These are phyloP conservation scores for Menura novaehollandiae DNA, from an alignment of 2,113 vertebrate species.

Conservation along the genomic window DNA sequence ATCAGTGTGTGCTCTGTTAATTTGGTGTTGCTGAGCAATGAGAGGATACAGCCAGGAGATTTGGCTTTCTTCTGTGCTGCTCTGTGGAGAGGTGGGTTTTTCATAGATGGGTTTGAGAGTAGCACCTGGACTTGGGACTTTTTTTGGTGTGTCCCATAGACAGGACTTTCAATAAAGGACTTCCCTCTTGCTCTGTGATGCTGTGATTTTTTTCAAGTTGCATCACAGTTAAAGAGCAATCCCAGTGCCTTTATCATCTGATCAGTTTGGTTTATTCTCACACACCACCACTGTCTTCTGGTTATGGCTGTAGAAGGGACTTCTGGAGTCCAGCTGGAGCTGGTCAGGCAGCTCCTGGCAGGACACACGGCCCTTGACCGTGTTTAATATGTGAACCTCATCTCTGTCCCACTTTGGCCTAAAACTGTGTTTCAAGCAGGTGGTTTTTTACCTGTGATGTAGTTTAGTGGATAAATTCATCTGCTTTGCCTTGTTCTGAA, in stretches of 20 bases:
- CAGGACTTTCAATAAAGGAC: background rate
- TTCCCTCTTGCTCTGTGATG: background rate
- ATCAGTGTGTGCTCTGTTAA: background rate
- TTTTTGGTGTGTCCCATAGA: background rate
- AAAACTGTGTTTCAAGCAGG: background rate
- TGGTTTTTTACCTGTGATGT: background rate
- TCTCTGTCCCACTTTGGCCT: background rate
- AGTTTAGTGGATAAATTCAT: background rate
- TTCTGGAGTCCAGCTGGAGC: background rate
- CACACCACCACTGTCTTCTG: background rate
- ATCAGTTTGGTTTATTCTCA: background rate
- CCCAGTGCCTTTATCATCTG: background rate
- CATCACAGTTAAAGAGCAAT: background rate
- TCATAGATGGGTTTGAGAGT: background rate
- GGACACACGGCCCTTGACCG: fast-evolving
- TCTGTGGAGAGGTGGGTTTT: background rate
- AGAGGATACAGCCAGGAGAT: background rate
- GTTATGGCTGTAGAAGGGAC: background rate
- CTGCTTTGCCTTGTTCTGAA: background rate
- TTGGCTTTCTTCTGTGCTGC: background rate
- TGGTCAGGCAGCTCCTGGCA: background rate
- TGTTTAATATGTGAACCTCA: background rate
- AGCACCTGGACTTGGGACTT: background rate
- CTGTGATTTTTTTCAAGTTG: background rate
- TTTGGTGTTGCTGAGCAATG: background rate